Base-by-base conservation (phyloP, 35 echinoderm and acorn worm genomes). In the Chiridota heheva region DNA sequence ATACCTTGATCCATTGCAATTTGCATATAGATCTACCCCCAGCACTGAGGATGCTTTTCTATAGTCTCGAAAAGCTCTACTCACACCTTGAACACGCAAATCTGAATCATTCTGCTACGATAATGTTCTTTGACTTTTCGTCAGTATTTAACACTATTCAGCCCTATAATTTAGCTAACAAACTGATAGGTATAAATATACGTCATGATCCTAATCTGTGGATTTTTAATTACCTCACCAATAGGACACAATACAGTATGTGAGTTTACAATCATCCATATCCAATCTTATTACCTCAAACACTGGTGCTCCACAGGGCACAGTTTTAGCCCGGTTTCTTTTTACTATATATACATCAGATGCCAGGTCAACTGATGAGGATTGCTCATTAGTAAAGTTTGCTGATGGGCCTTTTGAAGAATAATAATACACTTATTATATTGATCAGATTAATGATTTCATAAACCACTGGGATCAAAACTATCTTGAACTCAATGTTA, bases 341-440 rank as follows among this genome's bases (percentile, higher is more conserved):
- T 84, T 90, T 79, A 57, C 88, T 5, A 45, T 90, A 25, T 84
- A 85, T 63, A 90, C 88, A 40, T 49, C 45, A 43, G 88, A 84
- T 39, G 66, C 26, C 26, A 42, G 40, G 44, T 82, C 86, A 81
- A 28, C 8, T 12, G 63, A 59, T 20, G 20, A 43, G 28, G 24
- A 13, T 22, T 81, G 55, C 32, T 67, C 86, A 32, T 32, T 78
- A 27, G 84, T 90, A 12, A 84, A 90, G 46, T 90, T 84, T 67
- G 74, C 85, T 29, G 85, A 87, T 48, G 75, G 73, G 35, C 33
- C 80, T 1, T 80, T 87, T 36, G 42, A 67, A 61, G 36, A 70
- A 43, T 60, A 59, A 56, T 40, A 86, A 64, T 70, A 66, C 77
- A 42, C 10, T 7, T 7, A 20, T 5, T 86, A 71, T 30, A 10